A percentile compares a stretch with the other conserved stretches of the same genome.
Evolutionary conservation across 2,113 vertebrate genomes (phyloP).

Genomic region (Notechis scutatus): DNA sequence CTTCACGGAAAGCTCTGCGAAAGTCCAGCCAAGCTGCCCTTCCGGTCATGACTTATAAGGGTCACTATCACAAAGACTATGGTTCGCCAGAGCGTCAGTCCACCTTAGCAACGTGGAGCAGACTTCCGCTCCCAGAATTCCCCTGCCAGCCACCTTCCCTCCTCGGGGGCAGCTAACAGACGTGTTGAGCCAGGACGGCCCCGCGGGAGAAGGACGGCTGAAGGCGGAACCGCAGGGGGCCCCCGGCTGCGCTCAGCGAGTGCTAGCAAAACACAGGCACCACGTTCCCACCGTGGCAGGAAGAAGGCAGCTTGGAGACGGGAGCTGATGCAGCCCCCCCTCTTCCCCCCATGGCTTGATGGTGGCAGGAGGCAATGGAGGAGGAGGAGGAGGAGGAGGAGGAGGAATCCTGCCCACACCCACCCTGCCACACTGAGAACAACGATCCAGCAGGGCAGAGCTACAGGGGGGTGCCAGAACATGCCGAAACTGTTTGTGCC

Average conservation of each 20-base stretch:
- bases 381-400: background rate
- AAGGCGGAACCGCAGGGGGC: background rate
- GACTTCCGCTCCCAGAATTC: no score
- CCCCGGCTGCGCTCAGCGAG: background rate
- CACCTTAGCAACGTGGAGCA: no score
- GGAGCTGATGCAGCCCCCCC: background rate
- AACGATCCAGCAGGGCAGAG: background rate
- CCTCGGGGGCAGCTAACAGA: background rate
- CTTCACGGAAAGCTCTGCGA: background rate
- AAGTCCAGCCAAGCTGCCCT: background rate
- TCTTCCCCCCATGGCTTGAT: background rate
- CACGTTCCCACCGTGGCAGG: no score
- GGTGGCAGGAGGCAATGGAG: background rate
- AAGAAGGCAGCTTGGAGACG: background rate
- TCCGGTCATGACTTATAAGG: background rate
- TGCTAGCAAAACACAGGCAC: background rate
- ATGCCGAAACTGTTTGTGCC: background rate
- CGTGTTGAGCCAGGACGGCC: fast-evolving
- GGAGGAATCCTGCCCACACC: background rate
- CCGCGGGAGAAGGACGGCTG: background rate
- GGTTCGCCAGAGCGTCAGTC: no score
- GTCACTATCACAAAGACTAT: background rate
- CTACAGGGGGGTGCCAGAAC: background rate
- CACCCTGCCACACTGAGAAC: background rate
- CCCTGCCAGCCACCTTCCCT: fast-evolving